Conservation (phyloP, 2,113 vertebrate species). For the Lontra canadensis region DNA sequence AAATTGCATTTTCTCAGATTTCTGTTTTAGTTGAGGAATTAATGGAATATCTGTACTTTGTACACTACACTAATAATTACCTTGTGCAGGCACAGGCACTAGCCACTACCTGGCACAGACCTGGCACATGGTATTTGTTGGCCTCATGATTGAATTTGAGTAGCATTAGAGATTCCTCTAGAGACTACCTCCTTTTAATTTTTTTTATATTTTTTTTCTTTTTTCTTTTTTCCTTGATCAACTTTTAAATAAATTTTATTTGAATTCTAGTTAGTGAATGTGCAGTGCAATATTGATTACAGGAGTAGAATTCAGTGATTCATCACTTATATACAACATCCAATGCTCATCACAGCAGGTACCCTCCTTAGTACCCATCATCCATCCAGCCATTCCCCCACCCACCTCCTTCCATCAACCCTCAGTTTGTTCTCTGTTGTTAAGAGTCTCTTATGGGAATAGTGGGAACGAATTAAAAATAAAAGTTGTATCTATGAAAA, state of each 20-base stretch:
- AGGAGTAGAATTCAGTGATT: not conserved
- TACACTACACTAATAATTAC: not conserved
- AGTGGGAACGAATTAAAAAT: too few species aligned
- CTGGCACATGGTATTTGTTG: not conserved
- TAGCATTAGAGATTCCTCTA: not conserved
- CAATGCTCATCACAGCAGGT: not conserved
- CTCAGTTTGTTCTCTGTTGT: not conserved
- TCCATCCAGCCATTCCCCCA: not conserved
- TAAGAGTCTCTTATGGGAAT: not conserved
- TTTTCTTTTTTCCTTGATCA: not conserved
- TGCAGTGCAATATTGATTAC: not conserved
- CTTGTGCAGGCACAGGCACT: not conserved
- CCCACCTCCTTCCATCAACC: not conserved
- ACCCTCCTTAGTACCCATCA: not conserved
- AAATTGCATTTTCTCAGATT: slow-evolving; percentile 18
- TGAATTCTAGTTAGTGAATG: not conserved
- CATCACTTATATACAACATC: not conserved
- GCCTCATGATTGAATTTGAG: not conserved
- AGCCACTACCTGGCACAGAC: not conserved
- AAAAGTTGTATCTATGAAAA: too few species aligned
- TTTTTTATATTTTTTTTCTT: not conserved
- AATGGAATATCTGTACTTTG: not conserved
- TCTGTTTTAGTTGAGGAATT: not conserved
- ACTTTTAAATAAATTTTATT: not conserved
- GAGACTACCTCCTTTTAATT: not conserved